Percentiles rank a stretch among this genome's conserved stretches.
phyloP scores from a whole-genome alignment of 2,888 invertebrate genomes.

The Himalopsyche kuldschensis region DNA sequence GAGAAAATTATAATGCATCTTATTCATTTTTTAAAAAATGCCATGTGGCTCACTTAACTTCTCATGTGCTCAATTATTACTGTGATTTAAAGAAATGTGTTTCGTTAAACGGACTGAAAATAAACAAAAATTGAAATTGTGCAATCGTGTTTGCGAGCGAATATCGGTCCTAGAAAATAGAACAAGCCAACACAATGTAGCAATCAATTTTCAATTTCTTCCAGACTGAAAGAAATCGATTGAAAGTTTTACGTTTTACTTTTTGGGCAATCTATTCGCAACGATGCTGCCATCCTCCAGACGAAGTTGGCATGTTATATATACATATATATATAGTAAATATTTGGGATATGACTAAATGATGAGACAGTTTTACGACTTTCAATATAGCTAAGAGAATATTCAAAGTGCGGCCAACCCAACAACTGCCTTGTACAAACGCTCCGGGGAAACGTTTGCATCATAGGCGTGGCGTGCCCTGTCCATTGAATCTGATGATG shows the following conservation, averaged over 20 bases:
- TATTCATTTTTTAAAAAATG: too few species aligned
- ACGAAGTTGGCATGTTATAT: background rate
- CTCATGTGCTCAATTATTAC: too few species aligned
- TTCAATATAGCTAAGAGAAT: background rate
- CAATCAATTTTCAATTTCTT: background rate
- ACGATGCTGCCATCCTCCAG: background rate
- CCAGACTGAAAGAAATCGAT: background rate
- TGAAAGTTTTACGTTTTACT: background rate
- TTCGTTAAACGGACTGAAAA: too few species aligned
- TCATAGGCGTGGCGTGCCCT: too few species aligned
- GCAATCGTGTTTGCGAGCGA: too few species aligned
- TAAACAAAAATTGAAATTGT: too few species aligned
- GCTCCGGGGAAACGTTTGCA: background rate
- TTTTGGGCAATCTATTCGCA: background rate
- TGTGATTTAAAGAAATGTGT: too few species aligned
- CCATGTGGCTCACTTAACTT: too few species aligned
- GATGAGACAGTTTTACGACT: conserved; percentile 6
- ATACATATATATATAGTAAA: too few species aligned
- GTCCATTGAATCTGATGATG: too few species aligned
- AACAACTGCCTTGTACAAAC: background rate
- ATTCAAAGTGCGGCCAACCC: background rate
- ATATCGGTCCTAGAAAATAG: background rate
- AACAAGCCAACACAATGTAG: background rate
- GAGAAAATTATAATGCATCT: too few species aligned
- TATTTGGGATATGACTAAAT: conserved; percentile 3